Evolutionary conservation across 30 jellyfish, hydroid and myxozoan species (phyloP).

Genomic region (Rhopilema esculentum): DNA sequence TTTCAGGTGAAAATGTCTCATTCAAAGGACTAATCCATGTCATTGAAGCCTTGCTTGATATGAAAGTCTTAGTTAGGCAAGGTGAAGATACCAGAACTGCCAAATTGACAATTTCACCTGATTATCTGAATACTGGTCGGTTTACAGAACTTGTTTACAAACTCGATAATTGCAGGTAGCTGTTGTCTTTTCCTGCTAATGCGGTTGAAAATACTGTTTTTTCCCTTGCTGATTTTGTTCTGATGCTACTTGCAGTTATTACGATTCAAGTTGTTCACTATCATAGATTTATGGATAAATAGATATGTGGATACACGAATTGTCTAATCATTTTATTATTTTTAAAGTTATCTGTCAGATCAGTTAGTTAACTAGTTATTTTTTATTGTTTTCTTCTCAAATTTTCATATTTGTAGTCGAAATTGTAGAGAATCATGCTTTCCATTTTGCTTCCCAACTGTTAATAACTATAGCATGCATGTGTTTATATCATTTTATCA

Average conservation of each 20-base stretch:
- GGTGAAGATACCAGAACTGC: background rate
- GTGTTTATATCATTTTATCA: too few relatives aligned
- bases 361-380: too few relatives aligned
- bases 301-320: background rate
- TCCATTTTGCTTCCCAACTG: too few relatives aligned
- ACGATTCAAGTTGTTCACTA: background rate
- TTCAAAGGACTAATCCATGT: background rate
- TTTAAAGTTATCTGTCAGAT: background rate
- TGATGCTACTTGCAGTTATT: background rate
- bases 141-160: background rate
- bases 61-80: background rate
- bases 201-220: too few relatives aligned
- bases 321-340: background rate
- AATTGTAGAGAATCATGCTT: too few relatives aligned
- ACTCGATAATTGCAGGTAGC: background rate
- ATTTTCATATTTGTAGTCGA: too few relatives aligned
- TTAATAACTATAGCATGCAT: too few relatives aligned
- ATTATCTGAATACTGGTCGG: background rate
- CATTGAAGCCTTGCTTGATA: background rate
- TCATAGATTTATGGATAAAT: background rate
- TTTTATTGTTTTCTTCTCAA: too few relatives aligned
- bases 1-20: background rate
- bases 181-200: background rate
- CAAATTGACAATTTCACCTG: background rate
- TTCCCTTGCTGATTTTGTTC: too few relatives aligned